Evolutionary conservation across 1,140 invertebrate species (phyloP).

Genomic region (Temnothorax longispinosus): DNA sequence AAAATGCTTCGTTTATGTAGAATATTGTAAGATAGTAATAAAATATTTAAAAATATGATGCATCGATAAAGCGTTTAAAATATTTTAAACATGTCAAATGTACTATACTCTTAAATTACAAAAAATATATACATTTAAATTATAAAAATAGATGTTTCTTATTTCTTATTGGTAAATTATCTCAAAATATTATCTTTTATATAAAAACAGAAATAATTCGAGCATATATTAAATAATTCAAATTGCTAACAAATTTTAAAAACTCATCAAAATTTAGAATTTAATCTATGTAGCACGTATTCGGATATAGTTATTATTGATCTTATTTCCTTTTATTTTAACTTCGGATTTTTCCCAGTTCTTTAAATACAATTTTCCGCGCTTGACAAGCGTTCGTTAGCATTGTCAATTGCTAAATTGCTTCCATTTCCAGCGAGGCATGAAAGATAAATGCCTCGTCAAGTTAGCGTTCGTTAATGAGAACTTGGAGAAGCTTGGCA

Average conservation of each 20-base stretch:
- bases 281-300: not conserved
- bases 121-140: not conserved
- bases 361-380: not conserved
- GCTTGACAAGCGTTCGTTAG: not conserved
- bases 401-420: conserved; percentile 18
- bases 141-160: not conserved
- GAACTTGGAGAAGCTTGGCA: not conserved
- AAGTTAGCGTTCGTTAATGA: conserved; percentile 42
- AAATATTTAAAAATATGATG: not conserved
- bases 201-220: not conserved
- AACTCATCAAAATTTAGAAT: not conserved
- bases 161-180: not conserved
- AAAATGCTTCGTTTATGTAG: not conserved
- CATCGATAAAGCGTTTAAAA: not conserved
- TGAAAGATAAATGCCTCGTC: conserved; percentile 37
- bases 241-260: not conserved
- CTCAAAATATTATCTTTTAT: not conserved
- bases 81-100: not conserved
- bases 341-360: not conserved
- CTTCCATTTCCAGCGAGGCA: not conserved
- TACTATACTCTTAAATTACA: not conserved
- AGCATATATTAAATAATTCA: not conserved
- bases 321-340: not conserved
- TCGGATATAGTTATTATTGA: not conserved
- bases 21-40: not conserved